These are phyloP conservation scores for Amphiprion percula DNA, from an alignment of 2,113 vertebrate species.

Conservation along the genomic window DNA sequence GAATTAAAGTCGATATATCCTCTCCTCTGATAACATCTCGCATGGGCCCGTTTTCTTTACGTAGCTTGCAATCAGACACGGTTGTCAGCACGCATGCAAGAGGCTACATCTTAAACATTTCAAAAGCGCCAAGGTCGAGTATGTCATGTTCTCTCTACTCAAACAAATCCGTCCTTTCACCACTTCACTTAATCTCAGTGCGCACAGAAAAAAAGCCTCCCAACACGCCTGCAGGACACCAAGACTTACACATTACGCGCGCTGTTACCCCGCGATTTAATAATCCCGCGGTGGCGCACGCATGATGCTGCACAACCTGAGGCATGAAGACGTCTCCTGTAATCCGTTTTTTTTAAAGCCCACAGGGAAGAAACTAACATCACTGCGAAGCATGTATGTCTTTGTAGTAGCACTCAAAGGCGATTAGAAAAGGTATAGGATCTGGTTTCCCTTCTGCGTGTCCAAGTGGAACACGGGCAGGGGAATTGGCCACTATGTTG, in stretches of 20 bases:
- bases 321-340: slow-evolving; percentile 57
- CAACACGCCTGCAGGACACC: slow-evolving; percentile 58
- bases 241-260: slow-evolving; percentile 50
- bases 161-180: slow-evolving; percentile 71
- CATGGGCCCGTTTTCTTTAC: background rate
- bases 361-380: slow-evolving; percentile 53
- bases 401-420: slow-evolving; percentile 79
- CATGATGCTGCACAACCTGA: slow-evolving; percentile 18
- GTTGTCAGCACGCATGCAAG: slow-evolving; percentile 49
- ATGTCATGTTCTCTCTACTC: slow-evolving; percentile 59
- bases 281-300: slow-evolving; percentile 52
- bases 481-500: slow-evolving; percentile 67
- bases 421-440: slow-evolving; percentile 84
- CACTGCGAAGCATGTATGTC: slow-evolving; percentile 71
- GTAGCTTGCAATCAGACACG: slow-evolving; percentile 55
- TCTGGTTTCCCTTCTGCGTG: slow-evolving; percentile 90
- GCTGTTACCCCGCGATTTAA: slow-evolving; percentile 44
- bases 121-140: slow-evolving; percentile 52
- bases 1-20: background rate
- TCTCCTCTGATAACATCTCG: background rate
- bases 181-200: slow-evolving; percentile 62
- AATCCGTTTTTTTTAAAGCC: slow-evolving; percentile 55
- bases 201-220: slow-evolving; percentile 39
- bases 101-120: slow-evolving; percentile 57
- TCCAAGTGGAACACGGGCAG: slow-evolving; percentile 84